A percentile compares a stretch with the other conserved stretches of the same genome.
Evolutionary conservation across 2,113 vertebrate genomes (phyloP).

Genomic region (Cathartes aura): DNA sequence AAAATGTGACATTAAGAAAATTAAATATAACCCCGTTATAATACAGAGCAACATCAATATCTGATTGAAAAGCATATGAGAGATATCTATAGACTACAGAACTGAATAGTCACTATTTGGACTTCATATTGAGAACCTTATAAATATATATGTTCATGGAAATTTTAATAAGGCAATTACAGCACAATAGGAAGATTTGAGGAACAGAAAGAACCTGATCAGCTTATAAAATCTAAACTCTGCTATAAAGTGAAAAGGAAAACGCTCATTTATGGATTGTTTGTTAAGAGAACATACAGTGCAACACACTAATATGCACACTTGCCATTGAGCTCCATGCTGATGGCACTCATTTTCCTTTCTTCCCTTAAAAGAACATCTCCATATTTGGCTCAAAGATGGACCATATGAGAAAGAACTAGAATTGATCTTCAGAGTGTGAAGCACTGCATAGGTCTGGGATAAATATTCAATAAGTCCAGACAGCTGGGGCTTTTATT

Average conservation of each 20-base stretch:
- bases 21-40: slow-evolving; percentile 28
- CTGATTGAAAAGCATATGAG: slow-evolving; percentile 33
- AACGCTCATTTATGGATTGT: neutral
- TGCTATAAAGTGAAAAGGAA: neutral
- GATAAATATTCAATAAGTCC: neutral
- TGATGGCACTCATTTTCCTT: neutral
- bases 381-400: neutral
- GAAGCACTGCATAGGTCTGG: neutral
- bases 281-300: neutral
- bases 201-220: neutral
- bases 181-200: neutral
- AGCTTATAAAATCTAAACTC: neutral
- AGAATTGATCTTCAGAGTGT: neutral
- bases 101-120: neutral
- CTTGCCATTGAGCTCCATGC: neutral
- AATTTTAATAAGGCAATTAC: slow-evolving; percentile 3
- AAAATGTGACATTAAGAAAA: slow-evolving; percentile 69
- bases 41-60: slow-evolving; percentile 51
- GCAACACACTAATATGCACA: neutral
- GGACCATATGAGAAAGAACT: neutral
- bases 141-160: neutral
- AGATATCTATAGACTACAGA: slow-evolving; percentile 18
- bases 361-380: neutral
- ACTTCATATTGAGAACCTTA: neutral
- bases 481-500: neutral